These are phyloP conservation scores for Siniperca obscura DNA, from an alignment of 2,797 vertebrate species.

Conservation along the genomic window DNA sequence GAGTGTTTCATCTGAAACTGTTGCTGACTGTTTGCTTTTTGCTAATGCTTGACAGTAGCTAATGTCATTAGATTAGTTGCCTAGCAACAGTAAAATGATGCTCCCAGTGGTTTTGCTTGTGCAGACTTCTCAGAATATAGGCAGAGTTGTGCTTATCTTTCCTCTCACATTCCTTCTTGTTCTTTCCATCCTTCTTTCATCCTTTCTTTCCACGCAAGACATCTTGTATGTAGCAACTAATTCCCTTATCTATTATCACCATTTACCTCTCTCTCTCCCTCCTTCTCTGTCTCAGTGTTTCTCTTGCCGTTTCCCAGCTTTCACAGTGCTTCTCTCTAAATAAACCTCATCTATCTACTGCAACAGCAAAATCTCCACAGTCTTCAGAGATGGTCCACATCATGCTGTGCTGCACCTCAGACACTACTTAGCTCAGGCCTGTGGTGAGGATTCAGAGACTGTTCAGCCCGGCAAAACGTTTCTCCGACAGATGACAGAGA, in stretches of 20 bases:
- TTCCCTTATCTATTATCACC: slow-evolving; percentile 52
- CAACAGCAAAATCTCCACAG: slow-evolving; percentile 56
- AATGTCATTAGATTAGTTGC: slow-evolving; percentile 39
- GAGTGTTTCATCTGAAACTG: slow-evolving; percentile 27
- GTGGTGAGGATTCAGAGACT: slow-evolving; percentile 27
- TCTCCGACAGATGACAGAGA: slow-evolving; percentile 43
- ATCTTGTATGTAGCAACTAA: slow-evolving; percentile 22
- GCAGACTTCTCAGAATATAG: not conserved
- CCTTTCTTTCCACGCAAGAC: not conserved
- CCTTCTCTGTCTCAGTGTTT: slow-evolving; percentile 23
- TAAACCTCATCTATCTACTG: slow-evolving; percentile 76
- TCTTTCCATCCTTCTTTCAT: not conserved
- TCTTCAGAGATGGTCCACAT: slow-evolving; percentile 53
- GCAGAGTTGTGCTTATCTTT: slow-evolving; percentile 8
- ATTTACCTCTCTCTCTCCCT: slow-evolving; percentile 7
- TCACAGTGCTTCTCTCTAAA: slow-evolving; percentile 57
- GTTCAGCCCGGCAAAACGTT: not conserved
- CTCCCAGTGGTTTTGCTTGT: not conserved
- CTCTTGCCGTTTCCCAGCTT: slow-evolving; percentile 27
- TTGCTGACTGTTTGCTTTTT: slow-evolving; percentile 21
- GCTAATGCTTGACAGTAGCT: slow-evolving; percentile 8
- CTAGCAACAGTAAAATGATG: slow-evolving; percentile 32
- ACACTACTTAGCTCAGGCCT: slow-evolving; percentile 6
- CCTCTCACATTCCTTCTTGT: not conserved
- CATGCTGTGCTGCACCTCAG: slow-evolving; percentile 49